Evolutionary conservation across 2,888 invertebrate species (phyloP).

Genomic region (Philonicus albiceps): DNA sequence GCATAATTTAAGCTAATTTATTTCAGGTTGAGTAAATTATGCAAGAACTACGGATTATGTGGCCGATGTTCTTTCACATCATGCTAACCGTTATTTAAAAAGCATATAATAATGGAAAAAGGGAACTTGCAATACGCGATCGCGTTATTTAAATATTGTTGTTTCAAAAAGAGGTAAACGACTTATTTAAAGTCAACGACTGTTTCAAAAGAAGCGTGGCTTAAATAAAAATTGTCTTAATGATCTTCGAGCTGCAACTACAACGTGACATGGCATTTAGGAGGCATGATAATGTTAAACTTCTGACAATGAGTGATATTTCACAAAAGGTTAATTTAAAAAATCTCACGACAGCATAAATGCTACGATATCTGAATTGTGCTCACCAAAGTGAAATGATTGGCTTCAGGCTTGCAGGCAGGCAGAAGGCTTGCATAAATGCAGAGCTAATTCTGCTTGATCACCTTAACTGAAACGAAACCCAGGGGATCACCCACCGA

Average conservation of each 20-base stretch:
- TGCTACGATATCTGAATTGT: not conserved
- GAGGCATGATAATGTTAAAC: not conserved
- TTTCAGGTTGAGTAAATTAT: not conserved
- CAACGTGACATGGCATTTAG: not conserved
- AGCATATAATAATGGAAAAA: not conserved
- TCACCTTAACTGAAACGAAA: not conserved
- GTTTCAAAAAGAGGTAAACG: not conserved
- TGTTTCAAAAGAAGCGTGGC: not conserved
- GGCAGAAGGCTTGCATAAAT: not conserved
- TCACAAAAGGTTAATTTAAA: not conserved
- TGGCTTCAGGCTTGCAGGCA: no score
- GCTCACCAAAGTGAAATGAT: not conserved
- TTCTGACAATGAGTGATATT: not conserved
- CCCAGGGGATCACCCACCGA: not conserved
- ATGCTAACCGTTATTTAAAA: not conserved
- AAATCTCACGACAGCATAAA: not conserved
- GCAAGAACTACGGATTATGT: not conserved
- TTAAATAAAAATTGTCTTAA: not conserved
- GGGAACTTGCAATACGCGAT: not conserved
- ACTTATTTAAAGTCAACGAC: not conserved
- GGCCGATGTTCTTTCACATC: not conserved
- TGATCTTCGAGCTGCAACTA: not conserved
- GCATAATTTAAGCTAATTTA: not conserved
- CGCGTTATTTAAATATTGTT: not conserved
- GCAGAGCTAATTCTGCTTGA: not conserved